These are phyloP conservation scores for Leuciscus idus DNA, from an alignment of 2,113 vertebrate species.

Conservation along the genomic window DNA sequence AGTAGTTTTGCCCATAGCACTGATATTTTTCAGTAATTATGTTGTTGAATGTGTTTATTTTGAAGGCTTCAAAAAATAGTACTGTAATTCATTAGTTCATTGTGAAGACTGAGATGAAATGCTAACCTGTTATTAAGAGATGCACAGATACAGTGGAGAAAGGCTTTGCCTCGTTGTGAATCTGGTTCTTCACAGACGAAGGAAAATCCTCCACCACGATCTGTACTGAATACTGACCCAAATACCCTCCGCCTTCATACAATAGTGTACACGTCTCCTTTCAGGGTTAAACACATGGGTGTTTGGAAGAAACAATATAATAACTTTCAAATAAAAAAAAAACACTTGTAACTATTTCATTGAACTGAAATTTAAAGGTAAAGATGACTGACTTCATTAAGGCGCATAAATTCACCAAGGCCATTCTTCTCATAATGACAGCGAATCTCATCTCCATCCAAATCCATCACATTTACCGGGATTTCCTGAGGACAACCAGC, in stretches of 20 bases:
- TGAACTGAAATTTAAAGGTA: neutral
- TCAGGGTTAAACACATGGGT: neutral
- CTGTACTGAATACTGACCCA: constrained; percentile 68
- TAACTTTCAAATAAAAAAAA: neutral
- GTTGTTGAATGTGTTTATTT: neutral
- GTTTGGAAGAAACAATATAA: neutral
- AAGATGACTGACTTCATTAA: constrained; percentile 63
- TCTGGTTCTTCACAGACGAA: neutral
- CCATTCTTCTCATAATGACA: constrained; percentile 66
- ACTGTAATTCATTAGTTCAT: neutral
- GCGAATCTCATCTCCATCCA: constrained; percentile 69
- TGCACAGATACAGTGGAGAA: constrained; percentile 71
- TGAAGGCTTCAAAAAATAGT: neutral
- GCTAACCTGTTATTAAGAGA: constrained; percentile 71
- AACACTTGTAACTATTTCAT: neutral
- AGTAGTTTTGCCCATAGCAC: neutral
- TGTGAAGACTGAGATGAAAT: neutral
- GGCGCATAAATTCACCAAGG: constrained; percentile 65
- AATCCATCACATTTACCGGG: constrained; percentile 65
- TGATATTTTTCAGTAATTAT: neutral
- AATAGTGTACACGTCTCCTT: constrained; percentile 66
- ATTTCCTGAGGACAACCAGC: constrained; percentile 64
- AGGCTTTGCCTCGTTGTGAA: constrained; percentile 22
- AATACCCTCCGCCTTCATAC: constrained; percentile 64
- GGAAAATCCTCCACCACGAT: constrained; percentile 72